phyloP scores from a whole-genome alignment of 2,113 vertebrate genomes.

The Sakesphorus luctuosus region DNA sequence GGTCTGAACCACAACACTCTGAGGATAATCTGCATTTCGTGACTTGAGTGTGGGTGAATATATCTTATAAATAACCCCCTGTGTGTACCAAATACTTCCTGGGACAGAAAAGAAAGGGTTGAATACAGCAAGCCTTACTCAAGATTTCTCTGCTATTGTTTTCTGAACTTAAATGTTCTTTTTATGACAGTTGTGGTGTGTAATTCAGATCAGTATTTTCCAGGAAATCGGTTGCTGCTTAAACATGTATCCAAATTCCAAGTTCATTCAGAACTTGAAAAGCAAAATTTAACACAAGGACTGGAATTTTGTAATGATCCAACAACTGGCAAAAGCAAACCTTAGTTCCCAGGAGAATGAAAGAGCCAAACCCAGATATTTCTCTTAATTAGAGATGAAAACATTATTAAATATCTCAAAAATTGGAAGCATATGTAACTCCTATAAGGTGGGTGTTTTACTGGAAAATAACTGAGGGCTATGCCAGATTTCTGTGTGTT shows the following conservation, averaged over 20 bases:
- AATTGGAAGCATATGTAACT: conserved; percentile 52
- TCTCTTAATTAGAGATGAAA: conserved; percentile 63
- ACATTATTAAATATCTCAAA: conserved; percentile 55
- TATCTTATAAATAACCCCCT: neutral
- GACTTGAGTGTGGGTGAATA: neutral
- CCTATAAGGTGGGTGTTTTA: conserved; percentile 55
- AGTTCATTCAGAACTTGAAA: conserved; percentile 58
- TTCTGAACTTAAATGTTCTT: neutral
- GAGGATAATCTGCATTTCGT: neutral
- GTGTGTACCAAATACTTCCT: neutral
- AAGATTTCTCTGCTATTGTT: conserved; percentile 19
- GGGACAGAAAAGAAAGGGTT: neutral
- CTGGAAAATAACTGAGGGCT: conserved; percentile 65
- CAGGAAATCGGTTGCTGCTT: conserved; percentile 37
- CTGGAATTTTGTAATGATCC: conserved; percentile 23
- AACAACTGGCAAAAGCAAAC: neutral
- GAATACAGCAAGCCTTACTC: neutral
- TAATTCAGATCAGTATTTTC: conserved; percentile 29
- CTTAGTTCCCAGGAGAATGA: neutral
- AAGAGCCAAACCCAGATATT: conserved; percentile 46
- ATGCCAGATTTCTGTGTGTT: conserved; percentile 45
- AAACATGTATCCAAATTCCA: neutral
- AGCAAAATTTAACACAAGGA: conserved; percentile 25
- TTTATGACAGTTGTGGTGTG: neutral
- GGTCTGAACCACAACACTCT: neutral